These are phyloP conservation scores for Nemopilema nomurai DNA, from an alignment of 30 jellyfish, hydroid and myxozoan species.

Conservation along the genomic window DNA sequence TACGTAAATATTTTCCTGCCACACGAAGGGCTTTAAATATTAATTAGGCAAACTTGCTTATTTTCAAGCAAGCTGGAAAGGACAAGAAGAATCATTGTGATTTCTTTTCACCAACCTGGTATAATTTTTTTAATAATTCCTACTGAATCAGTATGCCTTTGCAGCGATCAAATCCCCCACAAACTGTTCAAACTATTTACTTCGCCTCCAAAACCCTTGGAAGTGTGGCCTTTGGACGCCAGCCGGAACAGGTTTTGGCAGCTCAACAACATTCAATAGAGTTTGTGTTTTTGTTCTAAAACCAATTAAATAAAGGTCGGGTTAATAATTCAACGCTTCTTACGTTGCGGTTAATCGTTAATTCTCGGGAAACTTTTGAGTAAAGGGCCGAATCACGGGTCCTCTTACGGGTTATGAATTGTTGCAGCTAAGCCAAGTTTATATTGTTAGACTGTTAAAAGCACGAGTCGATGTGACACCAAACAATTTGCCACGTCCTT, in stretches of 20 bases:
- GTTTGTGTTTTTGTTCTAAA: no score
- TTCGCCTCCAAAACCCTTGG: neutral
- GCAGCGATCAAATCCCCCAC: no score
- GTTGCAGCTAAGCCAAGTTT: neutral
- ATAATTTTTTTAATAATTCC: no score
- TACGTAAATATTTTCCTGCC: neutral
- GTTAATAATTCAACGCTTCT: neutral
- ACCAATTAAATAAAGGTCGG: neutral
- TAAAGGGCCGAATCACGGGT: neutral
- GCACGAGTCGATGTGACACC: neutral
- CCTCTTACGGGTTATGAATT: neutral
- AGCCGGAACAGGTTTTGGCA: neutral
- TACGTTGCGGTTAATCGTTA: neutral
- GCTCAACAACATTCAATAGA: neutral
- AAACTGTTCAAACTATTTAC: no score
- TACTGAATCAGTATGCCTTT: no score
- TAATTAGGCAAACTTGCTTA: neutral
- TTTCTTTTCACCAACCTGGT: neutral
- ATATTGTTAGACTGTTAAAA: neutral
- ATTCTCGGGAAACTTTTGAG: neutral
- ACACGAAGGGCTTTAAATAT: neutral
- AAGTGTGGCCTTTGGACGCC: neutral
- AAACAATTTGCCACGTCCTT: no score
- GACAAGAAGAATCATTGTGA: neutral
- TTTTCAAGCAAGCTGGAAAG: neutral